A percentile compares a stretch with the other conserved stretches of the same genome.
Conservation (phyloP, 2,797 vertebrate genomes). For the Phoebastria nigripes region DNA sequence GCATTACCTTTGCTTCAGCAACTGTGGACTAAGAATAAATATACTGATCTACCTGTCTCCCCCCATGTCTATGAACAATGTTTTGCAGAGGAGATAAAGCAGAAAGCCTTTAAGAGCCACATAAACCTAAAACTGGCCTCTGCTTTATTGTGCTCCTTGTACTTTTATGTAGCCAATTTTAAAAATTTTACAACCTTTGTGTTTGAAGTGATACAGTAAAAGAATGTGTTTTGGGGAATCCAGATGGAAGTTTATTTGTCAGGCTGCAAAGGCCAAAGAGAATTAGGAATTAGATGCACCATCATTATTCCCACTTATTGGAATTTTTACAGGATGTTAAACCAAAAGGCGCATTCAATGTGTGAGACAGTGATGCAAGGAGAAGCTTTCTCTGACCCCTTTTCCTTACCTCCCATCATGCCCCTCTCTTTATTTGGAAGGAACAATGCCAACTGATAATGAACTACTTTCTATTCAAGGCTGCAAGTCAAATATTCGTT, state of each 20-base stretch:
- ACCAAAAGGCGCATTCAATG: neutral
- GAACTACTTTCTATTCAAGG: conserved; percentile 78
- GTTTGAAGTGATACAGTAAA: neutral
- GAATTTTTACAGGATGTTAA: conserved; percentile 12
- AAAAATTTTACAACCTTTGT: neutral
- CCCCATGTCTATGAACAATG: neutral
- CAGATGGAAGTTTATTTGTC: neutral
- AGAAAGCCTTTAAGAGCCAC: conserved; percentile 1
- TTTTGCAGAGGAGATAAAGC: conserved; percentile 11
- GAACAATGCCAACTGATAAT: conserved; percentile 74
- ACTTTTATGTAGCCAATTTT: conserved; percentile 22
- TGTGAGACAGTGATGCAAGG: conserved; percentile 25
- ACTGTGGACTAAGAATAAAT: neutral
- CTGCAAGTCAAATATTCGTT: conserved; percentile 76
- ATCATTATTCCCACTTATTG: neutral
- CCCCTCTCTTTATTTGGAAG: conserved; percentile 61
- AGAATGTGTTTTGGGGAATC: neutral
- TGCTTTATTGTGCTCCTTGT: conserved; percentile 23
- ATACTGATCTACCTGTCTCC: neutral
- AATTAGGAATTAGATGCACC: neutral
- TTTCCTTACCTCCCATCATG: conserved; percentile 33
- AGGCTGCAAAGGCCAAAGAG: conserved; percentile 15
- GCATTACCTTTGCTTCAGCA: neutral
- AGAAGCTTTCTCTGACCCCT: conserved; percentile 45
- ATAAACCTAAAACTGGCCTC: conserved; percentile 12